phyloP scores from a whole-genome alignment of 2,888 invertebrate species.

The Nudaria mundana region DNA sequence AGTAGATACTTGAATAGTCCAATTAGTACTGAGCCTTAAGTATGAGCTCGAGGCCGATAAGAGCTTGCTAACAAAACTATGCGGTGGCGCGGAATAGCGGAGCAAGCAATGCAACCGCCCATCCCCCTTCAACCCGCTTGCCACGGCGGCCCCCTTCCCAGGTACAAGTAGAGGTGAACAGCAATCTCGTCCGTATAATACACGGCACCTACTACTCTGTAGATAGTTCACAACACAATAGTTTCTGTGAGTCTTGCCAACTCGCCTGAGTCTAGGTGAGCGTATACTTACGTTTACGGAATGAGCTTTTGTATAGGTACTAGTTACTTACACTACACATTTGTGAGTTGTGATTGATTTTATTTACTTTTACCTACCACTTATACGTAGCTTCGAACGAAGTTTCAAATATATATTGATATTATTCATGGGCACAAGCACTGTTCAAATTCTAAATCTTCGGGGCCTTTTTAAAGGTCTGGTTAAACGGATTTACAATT shows the following conservation, averaged over 20 bases:
- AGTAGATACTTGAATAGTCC: slow-evolving; percentile 54
- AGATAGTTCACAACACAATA: slow-evolving; percentile 48
- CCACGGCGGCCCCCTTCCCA: slow-evolving; percentile 38
- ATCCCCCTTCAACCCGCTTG: slow-evolving; percentile 27
- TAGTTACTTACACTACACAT: no score
- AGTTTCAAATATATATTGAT: no score
- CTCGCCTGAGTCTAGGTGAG: slow-evolving; percentile 29
- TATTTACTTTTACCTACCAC: no score
- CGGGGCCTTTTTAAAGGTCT: no score
- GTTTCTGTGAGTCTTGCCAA: slow-evolving; percentile 45
- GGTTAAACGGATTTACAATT: no score
- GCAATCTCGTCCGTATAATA: slow-evolving; percentile 58
- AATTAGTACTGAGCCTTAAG: slow-evolving; percentile 65
- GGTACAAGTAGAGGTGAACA: slow-evolving; percentile 58
- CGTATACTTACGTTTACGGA: slow-evolving; percentile 27
- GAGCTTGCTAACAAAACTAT: slow-evolving; percentile 73
- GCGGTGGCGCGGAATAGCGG: slow-evolving; percentile 61
- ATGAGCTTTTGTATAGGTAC: slow-evolving; percentile 27
- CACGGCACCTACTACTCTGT: slow-evolving; percentile 41
- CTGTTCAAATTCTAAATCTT: no score
- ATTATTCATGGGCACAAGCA: no score
- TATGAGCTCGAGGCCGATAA: slow-evolving; percentile 56
- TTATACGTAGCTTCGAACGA: no score
- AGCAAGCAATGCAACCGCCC: slow-evolving; percentile 52
- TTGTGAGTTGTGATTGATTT: no score